phyloP scores from a whole-genome alignment of 2,113 vertebrate species.

The Heloderma charlesbogerti region DNA sequence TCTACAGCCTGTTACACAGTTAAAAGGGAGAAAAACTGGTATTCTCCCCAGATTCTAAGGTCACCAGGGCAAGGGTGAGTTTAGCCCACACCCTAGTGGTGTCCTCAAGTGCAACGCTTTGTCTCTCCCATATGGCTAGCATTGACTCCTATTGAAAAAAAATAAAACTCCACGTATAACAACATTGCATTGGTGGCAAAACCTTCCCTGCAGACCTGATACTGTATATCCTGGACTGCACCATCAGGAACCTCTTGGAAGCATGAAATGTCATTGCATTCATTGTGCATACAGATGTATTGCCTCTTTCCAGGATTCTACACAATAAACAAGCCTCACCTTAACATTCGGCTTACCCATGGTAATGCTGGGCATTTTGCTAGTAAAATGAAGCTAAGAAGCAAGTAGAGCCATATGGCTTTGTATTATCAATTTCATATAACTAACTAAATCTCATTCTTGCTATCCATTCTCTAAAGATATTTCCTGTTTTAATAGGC shows the following conservation, averaged over 20 bases:
- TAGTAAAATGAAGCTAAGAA: neutral
- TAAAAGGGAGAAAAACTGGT: neutral
- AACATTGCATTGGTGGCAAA: neutral
- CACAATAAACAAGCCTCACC: neutral
- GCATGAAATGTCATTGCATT: neutral
- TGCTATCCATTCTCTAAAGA: slow-evolving; percentile 34
- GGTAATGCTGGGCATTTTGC: neutral
- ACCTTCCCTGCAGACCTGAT: neutral
- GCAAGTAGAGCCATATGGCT: neutral
- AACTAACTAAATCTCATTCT: neutral
- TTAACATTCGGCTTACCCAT: neutral
- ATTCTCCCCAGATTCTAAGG: neutral
- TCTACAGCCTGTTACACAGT: neutral
- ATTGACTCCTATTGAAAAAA: neutral
- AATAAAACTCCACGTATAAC: neutral
- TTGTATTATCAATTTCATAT: neutral
- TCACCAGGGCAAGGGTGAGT: neutral
- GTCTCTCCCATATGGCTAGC: neutral
- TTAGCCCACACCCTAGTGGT: neutral
- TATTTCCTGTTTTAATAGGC: slow-evolving; percentile 78
- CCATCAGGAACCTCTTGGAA: neutral
- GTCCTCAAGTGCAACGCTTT: neutral
- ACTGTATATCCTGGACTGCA: neutral
- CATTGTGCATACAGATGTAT: neutral
- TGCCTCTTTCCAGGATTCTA: neutral